Base-by-base conservation (phyloP, 2,113 vertebrate genomes). In the Aspidoscelis tigris region DNA sequence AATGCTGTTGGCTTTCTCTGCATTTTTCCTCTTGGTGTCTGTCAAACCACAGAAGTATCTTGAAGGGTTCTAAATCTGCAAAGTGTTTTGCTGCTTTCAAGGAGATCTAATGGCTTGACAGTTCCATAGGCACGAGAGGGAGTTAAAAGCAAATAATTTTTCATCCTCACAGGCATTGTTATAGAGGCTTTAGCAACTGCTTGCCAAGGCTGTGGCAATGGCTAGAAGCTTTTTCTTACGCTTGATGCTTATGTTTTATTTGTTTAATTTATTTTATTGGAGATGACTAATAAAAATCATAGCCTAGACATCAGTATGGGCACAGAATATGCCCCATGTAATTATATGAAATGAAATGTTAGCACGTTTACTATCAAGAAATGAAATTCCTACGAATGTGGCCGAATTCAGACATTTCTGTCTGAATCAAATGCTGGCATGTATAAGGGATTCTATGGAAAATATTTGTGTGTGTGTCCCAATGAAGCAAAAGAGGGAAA, bases 291-390 rank as follows among this genome's bases (percentile, higher is more conserved):
- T 74, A 26, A 20, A 50, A 65, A 64, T 21, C 55, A 65, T 73
- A 65, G n/a, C 7, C 41, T 65, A 65, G 77, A 72, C 78, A 26
- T 33, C 69, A 65, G 24, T 18, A 73, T 50, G 44, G 39, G 43
- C 50, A 53, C 75, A 66, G 55, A 70, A n/a, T 79, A 58, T 58
- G 44, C 44, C 50, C 41, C 53, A 73, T 68, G 21, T 22, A 75
- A 75, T 53, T 80, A 78, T 53, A 76, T 50, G 80, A 80, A 39
- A 76, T 61, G 58, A 84, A 47, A 76, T 61, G 70, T 80, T 80
- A 39, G n/a, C 83, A 80, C n/a, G 65, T 71, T 66, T 24, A 55
- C n/a, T 26, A 44, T 53, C 74, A 53, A 70, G 41, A 33, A 33
- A 33, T 33, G 33, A 33, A 33, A 33, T 33, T 33, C 33, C 1